Evolutionary conservation across 1,140 invertebrate genomes (phyloP).

Genomic region (Aphelenchoides fujianensis): DNA sequence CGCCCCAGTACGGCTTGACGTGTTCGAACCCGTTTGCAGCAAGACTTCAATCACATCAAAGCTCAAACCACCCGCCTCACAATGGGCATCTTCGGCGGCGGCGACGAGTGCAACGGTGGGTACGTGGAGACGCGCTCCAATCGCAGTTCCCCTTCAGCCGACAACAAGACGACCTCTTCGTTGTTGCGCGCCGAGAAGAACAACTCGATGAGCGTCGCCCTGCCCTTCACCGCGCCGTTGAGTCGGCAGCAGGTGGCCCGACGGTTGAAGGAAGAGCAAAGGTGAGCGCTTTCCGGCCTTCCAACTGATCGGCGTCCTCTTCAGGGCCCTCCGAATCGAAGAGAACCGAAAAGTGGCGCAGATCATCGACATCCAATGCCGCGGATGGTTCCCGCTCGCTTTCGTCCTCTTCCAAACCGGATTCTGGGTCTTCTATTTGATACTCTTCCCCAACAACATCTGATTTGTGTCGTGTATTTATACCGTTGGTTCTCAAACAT

Average conservation of each 20-base stretch:
- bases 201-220: not conserved
- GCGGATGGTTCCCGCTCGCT: constrained; percentile 42
- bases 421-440: constrained; percentile 34
- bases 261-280: constrained; percentile 30
- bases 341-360: constrained; percentile 51
- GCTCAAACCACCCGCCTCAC: not conserved
- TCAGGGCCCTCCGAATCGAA: constrained; percentile 42
- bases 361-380: constrained; percentile 38
- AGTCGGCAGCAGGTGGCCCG: not conserved
- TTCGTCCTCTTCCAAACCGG: constrained; percentile 48
- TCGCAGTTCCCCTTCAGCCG: not conserved
- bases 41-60: constrained; percentile 21
- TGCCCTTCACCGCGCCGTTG: not conserved
- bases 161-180: constrained; percentile 13
- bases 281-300: not conserved
- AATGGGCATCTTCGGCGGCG: not conserved
- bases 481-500: too few relatives aligned
- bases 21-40: constrained; percentile 10
- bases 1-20: not conserved
- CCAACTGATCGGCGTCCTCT: constrained; percentile 13
- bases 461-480: too few relatives aligned
- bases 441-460: not conserved
- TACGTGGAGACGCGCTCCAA: not conserved
- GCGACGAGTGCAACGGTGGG: constrained; percentile 11
- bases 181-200: not conserved